Percentiles rank a stretch among this genome's conserved stretches.
Conservation (phyloP, 2,113 vertebrate genomes). For the Siniperca chuatsi region DNA sequence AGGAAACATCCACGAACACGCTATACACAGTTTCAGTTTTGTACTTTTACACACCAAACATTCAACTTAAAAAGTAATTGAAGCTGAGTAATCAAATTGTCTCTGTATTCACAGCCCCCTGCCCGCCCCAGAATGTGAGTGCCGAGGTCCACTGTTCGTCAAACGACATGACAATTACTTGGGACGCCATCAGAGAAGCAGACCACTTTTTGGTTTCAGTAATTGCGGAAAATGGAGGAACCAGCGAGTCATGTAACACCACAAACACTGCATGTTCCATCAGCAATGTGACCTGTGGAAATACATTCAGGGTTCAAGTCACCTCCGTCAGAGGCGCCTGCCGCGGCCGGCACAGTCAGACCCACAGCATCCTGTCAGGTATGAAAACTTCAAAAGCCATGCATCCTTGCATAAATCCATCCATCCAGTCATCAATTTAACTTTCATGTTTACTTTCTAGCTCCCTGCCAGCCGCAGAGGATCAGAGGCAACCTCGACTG, state of each 20-base stretch:
- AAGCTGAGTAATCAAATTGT: not conserved
- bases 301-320: conserved; percentile 57
- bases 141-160: conserved; percentile 65
- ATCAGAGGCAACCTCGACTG: conserved; percentile 72
- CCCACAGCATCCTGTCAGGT: conserved; percentile 69
- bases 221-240: conserved; percentile 17
- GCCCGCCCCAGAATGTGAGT: conserved; percentile 70
- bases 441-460: conserved; percentile 55
- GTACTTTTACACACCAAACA: not conserved
- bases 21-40: not conserved
- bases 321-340: conserved; percentile 65
- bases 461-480: conserved; percentile 77
- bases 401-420: not conserved
- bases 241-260: conserved; percentile 63
- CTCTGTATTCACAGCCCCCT: conserved; percentile 65
- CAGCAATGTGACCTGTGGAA: conserved; percentile 71
- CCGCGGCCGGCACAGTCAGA: conserved; percentile 43
- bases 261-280: conserved; percentile 62
- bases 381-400: not conserved
- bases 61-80: not conserved
- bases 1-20: not conserved
- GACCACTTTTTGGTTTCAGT: conserved; percentile 69
- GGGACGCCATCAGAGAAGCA: conserved; percentile 61
- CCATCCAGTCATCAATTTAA: not conserved
- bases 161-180: conserved; percentile 63